Evolutionary conservation across 2,113 vertebrate genomes (phyloP).

Genomic region (Procavia capensis): DNA sequence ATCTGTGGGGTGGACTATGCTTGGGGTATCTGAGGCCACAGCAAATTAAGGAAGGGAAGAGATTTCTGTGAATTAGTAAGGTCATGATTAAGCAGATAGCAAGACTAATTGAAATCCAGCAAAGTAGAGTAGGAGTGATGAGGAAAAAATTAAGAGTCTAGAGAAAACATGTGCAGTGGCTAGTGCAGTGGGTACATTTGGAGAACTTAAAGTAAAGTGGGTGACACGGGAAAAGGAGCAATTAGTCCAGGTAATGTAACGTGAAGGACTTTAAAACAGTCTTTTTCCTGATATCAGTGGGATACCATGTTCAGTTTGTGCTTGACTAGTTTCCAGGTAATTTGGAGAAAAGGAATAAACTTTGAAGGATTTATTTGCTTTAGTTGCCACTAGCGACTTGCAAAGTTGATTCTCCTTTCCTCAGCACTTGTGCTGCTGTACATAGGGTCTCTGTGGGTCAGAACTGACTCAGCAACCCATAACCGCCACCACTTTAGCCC

Average conservation of each 20-base stretch:
- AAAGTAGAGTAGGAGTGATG: fast-evolving
- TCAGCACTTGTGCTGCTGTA: not conserved
- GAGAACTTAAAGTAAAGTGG: not conserved
- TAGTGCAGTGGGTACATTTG: fast-evolving
- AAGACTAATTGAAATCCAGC: not conserved
- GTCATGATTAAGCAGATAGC: not conserved
- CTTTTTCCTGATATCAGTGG: not conserved
- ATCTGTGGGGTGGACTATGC: not conserved
- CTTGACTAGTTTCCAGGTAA: not conserved
- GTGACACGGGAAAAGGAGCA: not conserved
- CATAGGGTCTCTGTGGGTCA: no score
- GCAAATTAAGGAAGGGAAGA: not conserved
- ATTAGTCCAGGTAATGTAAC: not conserved
- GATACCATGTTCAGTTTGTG: not conserved
- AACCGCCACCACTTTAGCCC: not conserved
- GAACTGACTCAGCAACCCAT: no score
- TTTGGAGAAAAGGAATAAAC: not conserved
- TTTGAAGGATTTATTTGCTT: not conserved
- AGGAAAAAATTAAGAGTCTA: not conserved
- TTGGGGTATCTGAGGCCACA: not conserved
- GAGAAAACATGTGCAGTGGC: not conserved
- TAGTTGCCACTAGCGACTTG: not conserved
- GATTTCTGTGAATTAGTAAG: not conserved
- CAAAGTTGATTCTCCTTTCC: not conserved
- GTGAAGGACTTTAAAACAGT: not conserved